Base-by-base conservation (phyloP, 2,888 invertebrate genomes). In the Nipponacmea schrenckii region DNA sequence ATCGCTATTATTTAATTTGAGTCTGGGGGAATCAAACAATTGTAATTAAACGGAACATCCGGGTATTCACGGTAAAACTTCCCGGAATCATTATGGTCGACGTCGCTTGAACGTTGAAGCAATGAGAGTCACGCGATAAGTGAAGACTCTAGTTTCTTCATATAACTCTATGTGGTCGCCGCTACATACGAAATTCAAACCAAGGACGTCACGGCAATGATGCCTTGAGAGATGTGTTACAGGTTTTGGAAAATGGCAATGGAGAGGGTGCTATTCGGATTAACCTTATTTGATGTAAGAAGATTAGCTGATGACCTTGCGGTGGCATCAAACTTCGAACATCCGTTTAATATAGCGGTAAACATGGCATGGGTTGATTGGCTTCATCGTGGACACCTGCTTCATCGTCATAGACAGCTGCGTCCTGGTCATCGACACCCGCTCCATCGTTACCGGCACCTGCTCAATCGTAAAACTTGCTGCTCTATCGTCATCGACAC, bases 341-440 rank as follows among this genome's bases (percentile, higher is more conserved):
- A 66, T 24, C 66, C 44, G n/a, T 66, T 66, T 45, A 66, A 66
- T 66, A 66, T n/a, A 31, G 45, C 27, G 17, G 44, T 17, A 17
- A 66, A 24, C 5, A 66, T 66, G 66, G 66, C 66, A 44, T 31
- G 45, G 44, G 44, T 17, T n/a, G 66, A 66, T 66, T 66, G 66
- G 66, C 66, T 45, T 45, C n/a, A 14, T n/a, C n/a, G n/a, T n/a
- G 31, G n/a, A 17, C 56, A 56, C 39, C 31, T 68, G 2, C 15
- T n/a, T 4, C 50, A 62, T 27, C 8, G 2, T 17, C n/a, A n/a
- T n/a, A 4, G 31, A 8, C 44, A 39, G 15, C n/a, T n/a, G n/a
- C n/a, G n/a, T n/a, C n/a, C n/a, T n/a, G n/a, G n/a, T n/a, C n/a
- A n/a, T n/a, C n/a, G n/a, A n/a, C n/a, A n/a, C n/a, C n/a, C n/a